phyloP scores from a whole-genome alignment of 2,113 vertebrate genomes.

The Dromiciops gliroides region DNA sequence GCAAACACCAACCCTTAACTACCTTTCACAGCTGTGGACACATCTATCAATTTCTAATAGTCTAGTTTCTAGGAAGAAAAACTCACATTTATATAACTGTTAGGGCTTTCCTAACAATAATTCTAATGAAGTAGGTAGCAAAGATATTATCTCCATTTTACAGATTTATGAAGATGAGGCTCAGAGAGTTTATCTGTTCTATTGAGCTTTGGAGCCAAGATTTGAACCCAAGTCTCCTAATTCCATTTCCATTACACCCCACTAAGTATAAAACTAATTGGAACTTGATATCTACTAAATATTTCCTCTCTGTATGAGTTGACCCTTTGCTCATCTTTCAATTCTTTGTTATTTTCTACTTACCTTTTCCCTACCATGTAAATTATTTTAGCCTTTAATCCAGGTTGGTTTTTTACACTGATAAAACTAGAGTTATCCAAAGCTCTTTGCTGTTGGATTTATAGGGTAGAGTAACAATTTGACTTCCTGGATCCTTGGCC shows the following conservation, averaged over 20 bases:
- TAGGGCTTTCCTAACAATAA: neutral
- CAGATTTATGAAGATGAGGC: neutral
- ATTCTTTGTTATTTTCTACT: neutral
- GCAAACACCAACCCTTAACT: constrained; percentile 43
- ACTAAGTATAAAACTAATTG: constrained; percentile 62
- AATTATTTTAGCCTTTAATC: constrained; percentile 47
- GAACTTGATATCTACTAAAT: constrained; percentile 36
- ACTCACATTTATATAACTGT: neutral
- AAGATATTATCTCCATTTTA: neutral
- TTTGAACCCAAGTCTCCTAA: neutral
- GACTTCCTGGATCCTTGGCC: constrained; percentile 9
- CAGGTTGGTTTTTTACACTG: constrained; percentile 53
- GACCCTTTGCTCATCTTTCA: constrained; percentile 46
- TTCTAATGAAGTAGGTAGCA: neutral
- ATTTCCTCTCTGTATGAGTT: constrained; percentile 50
- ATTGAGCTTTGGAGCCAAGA: neutral
- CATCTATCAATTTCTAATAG: constrained; percentile 61
- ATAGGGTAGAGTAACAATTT: neutral
- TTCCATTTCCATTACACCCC: neutral
- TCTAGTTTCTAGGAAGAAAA: constrained; percentile 58
- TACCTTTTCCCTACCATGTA: neutral
- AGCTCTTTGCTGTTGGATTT: constrained; percentile 1
- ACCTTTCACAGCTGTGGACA: constrained; percentile 54
- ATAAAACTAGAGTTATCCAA: constrained; percentile 11
- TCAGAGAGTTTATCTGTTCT: neutral